Evolutionary conservation across 2,888 invertebrate species (phyloP), one percentile per base, ranked within the genome.

Genomic region (Chironomus tentans): DNA sequence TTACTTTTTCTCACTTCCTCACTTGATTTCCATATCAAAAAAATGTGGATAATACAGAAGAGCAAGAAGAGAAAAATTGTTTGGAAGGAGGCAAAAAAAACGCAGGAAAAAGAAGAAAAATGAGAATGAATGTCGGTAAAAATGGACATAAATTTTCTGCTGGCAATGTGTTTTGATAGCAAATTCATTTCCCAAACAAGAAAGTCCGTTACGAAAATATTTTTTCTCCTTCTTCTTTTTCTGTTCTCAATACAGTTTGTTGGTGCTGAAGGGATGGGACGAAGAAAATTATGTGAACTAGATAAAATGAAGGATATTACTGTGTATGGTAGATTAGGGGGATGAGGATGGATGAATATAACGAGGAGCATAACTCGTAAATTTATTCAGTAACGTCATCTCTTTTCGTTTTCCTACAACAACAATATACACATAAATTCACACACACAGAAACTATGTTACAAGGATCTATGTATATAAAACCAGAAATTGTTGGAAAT

Each of bases 141-240:
- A 65, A 65, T 65, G 65, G 65, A 65, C 65, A 65, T 65, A 65
- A 65, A 65, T 65, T 65, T 65, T 24, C 4, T 21, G 65, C 21
- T 65, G 65, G 65, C 65, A 65, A 65, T 65, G 65, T 65, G 65
- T 65, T 65, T 65, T 65, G 65, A 65, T 65, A 65, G 65, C 65
- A 65, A 65, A 65, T 65, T 65, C 65, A 65, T 65, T 65, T 21
- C 21, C 65, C n/a, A 56, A 56, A n/a, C 38, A 38, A 38, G 38
- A 38, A 22, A 65, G 65, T 65, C 65, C 65, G 65, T 24, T 65
- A 21, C 18, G 13, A 18, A 65, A 65, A 21, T 21, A 65, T 65
- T 24, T 24, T 24, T 65, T 24, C 7, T 22, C 4, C 21, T 65
- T 65, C 62, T 65, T 65, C 5, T 24, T 22, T 24, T 65, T 56